Evolutionary conservation across 1,140 invertebrate genomes (phyloP), one percentile per base, ranked within the genome.

Genomic region (Zaprionus ornatus): DNA sequence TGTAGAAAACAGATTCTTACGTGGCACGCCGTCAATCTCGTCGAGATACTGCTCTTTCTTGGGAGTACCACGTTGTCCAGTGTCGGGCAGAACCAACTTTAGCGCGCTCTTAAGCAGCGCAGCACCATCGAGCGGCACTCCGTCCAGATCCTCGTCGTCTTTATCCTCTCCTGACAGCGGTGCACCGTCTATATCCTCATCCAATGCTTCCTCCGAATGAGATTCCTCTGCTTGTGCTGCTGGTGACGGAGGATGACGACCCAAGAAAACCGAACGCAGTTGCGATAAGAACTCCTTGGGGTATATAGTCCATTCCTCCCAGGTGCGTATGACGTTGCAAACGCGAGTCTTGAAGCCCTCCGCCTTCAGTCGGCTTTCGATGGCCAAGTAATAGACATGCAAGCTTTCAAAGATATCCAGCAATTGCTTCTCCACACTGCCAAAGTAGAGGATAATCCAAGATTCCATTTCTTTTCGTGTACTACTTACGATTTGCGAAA

Each of bases 251-350:
- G 61, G 4, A 21, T 80, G 78, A 59, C 92, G 90, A 4, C 98
- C 98, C 12, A 98, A 93, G 90, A 99, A 99, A 12, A 97, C 95
- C 92, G 98, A 98, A 91, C 98, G 97, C 45, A 99, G 93, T 91
- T 96, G 96, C 55, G 97, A 95, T 29, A 99, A 94, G 93, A 98
- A 98, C 72, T 99, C 98, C 80, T 97, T 96, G 0, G 98, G 97
- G 94, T 99, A 99, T 57, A 99, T 96, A 32, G 97, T 95, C 96
- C 98, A 99, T 86, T 99, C 99, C 93, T 99, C 98, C 99, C 99
- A 99, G 2, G 98, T 98, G 90, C 97, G 95, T 91, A 99, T 97
- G 85, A 98, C 97, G 86, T 96, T 95, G 94, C 98, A 97, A n/a
- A 99, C 97, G 70, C 99, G 95, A 79, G 98, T 96, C 93, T 99